Conservation (phyloP, 2,888 invertebrate species). For the Microplitis manilae region DNA sequence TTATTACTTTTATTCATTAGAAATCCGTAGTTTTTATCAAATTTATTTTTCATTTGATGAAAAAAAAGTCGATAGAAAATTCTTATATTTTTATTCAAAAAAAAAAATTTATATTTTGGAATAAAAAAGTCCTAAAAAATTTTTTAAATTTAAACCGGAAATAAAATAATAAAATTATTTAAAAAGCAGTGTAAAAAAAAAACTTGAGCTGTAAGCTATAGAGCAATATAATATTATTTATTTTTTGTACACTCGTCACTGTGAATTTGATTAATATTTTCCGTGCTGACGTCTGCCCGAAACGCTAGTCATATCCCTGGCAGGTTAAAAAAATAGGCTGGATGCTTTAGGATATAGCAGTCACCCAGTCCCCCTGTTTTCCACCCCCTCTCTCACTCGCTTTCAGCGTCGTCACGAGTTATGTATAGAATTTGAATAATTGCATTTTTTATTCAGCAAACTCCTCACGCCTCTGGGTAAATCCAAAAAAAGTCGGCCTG, state of each 20-base stretch:
- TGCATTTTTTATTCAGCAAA: constrained; percentile 35
- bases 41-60: too few species aligned
- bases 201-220: background rate
- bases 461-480: constrained; percentile 19
- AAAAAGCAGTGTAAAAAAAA: background rate
- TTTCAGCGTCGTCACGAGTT: constrained; percentile 3
- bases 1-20: too few species aligned
- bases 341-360: background rate
- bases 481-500: constrained; percentile 13
- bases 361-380: background rate
- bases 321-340: background rate
- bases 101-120: too few species aligned
- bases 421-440: constrained; percentile 34
- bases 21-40: too few species aligned
- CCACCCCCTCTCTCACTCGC: background rate
- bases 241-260: background rate
- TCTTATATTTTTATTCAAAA: too few species aligned
- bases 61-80: too few species aligned
- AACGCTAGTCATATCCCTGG: background rate
- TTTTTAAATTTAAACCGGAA: too few species aligned
- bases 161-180: background rate
- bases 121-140: too few species aligned
- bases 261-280: background rate
- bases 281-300: background rate
- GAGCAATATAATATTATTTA: background rate